A percentile compares a stretch with the other conserved stretches of the same genome.
phyloP scores from a whole-genome alignment of 2,113 vertebrate species.

The Nothoprocta pentlandii region DNA sequence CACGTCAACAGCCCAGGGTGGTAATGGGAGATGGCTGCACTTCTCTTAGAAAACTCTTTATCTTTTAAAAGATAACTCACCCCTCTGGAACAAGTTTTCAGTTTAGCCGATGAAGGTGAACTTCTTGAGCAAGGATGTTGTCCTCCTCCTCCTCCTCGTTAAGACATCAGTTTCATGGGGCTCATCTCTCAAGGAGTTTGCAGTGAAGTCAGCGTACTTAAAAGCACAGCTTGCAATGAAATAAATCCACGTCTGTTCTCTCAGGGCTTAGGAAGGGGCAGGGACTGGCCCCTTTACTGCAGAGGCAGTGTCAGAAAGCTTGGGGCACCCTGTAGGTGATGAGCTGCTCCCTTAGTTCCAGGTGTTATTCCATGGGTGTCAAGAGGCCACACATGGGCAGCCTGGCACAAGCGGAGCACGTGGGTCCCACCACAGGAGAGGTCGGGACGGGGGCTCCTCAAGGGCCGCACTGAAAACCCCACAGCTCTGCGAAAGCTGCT shows the following conservation, averaged over 20 bases:
- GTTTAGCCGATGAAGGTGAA: not conserved
- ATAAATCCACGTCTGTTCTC: not conserved
- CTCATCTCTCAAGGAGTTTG: not conserved
- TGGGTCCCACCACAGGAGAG: not conserved
- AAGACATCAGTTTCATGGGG: not conserved
- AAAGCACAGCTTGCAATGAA: not conserved
- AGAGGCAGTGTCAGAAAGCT: not conserved
- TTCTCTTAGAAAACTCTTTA: not conserved
- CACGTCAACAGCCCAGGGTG: not conserved
- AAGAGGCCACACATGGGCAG: not conserved
- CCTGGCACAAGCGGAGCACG: not conserved
- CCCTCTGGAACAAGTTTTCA: not conserved
- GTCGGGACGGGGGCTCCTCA: rapidly evolving
- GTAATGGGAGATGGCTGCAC: not conserved
- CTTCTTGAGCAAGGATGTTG: rapidly evolving
- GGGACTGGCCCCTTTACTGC: not conserved
- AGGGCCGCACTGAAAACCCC: rapidly evolving
- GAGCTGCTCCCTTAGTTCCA: not conserved
- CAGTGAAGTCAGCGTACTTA: not conserved
- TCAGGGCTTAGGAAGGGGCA: not conserved
- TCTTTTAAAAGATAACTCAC: not conserved
- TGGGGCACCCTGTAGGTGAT: not conserved
- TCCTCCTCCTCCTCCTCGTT: not conserved
- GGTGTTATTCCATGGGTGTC: not conserved
- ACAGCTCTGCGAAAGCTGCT: not conserved